Evolutionary conservation across 1,140 invertebrate genomes (phyloP), one percentile per base, ranked within the genome.

Genomic region (Drosophila quadrilineata): DNA sequence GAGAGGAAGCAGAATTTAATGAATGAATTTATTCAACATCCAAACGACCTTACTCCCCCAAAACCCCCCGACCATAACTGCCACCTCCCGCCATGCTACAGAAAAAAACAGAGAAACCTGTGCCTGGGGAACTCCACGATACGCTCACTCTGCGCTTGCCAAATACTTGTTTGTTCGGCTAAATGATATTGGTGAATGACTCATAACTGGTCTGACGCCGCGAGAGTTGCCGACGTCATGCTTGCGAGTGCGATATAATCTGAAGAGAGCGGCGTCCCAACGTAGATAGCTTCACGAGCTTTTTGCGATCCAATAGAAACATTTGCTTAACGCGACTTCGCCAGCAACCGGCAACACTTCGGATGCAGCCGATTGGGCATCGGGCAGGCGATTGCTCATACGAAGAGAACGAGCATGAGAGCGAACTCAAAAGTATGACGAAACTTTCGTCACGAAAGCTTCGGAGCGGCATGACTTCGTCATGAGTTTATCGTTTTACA

Each of bases 61-160:
- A 2, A 19, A 4, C 12, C 22, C 31, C 17, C 14, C 5, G 31
- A 8, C 35, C n/a, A n/a, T n/a, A n/a, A 26, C 10, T 16, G 35
- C 0, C 41, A 3, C 12, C 6, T 10, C 4, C 21, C 38, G 9
- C 4, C 40, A 22, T 35, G 12, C 33, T n/a, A n/a, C n/a, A n/a
- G n/a, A n/a, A n/a, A n/a, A n/a, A n/a, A n/a, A 8, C 38, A 28
- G 53, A 22, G 31, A 60, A 62, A 62, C 62, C 45, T 65, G 54
- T 41, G 60, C 62, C 74, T 79, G 79, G 79, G 79, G 79, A 84
- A 84, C 79, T 71, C 79, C 79, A 62, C 58, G 48, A 50, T 22
- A 35, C 6, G 33, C 36, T 58, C 28, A 12, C 38, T 19, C 36
- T 38, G 33, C 14, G 22, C 14, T 16, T 38, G 2, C 17, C 22